Conservation (phyloP, 92 coral and sea anemone genomes). For the Blastomussa wellsi region DNA sequence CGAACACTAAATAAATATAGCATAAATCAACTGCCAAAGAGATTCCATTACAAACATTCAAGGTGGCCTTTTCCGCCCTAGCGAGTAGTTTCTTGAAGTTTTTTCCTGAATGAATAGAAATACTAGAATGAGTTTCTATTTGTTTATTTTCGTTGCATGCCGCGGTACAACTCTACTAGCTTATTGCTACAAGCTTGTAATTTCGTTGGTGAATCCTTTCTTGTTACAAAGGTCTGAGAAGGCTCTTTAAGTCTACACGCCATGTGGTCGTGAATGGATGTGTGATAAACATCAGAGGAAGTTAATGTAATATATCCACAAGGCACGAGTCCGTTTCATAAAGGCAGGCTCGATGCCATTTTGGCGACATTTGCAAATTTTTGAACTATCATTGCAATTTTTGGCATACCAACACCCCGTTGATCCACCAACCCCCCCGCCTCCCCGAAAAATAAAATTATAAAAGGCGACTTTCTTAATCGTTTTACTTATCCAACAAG, state of each 20-base stretch:
- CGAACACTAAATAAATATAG: neutral
- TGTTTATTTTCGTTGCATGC: too few relatives aligned
- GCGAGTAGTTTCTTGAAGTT: neutral
- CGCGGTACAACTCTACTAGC: too few relatives aligned
- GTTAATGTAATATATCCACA: neutral
- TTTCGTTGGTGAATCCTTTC: neutral
- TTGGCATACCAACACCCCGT: too few relatives aligned
- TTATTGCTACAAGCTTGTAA: neutral
- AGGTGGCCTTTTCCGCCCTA: neutral
- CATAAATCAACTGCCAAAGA: neutral
- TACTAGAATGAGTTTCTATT: neutral
- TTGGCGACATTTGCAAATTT: too few relatives aligned
- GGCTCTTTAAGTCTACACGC: neutral
- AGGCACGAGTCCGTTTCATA: too few relatives aligned
- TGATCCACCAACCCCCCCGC: too few relatives aligned
- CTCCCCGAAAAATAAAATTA: too few relatives aligned
- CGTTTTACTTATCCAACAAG: too few relatives aligned
- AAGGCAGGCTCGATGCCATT: too few relatives aligned
- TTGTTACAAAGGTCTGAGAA: neutral
- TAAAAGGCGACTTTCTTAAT: too few relatives aligned
- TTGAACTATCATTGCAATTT: too few relatives aligned
- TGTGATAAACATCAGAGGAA: neutral
- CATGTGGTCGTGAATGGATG: neutral
- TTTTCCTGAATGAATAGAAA: neutral
- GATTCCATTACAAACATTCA: neutral